These are phyloP conservation scores for Tigriopus japonicus DNA, from an alignment of 1,140 invertebrate genomes.

Conservation along the genomic window DNA sequence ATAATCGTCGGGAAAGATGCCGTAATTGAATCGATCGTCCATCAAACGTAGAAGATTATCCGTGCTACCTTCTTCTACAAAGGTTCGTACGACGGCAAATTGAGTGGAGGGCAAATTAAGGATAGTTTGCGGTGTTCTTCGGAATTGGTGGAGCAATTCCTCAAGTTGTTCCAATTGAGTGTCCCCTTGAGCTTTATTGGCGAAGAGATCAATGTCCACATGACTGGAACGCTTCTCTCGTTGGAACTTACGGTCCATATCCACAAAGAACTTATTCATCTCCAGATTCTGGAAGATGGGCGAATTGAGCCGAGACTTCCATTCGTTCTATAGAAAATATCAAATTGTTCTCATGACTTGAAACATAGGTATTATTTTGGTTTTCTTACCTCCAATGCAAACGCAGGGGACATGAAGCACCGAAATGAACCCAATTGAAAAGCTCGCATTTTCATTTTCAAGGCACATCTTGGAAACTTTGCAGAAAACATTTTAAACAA, in stretches of 20 bases:
- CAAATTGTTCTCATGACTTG: background rate
- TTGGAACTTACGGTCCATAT: conserved; percentile 20
- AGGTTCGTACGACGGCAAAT: conserved; percentile 51
- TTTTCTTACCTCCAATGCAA: too few relatives aligned
- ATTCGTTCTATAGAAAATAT: background rate
- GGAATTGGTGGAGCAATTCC: conserved; percentile 43
- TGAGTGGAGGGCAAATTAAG: conserved; percentile 53
- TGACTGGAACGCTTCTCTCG: conserved; percentile 18
- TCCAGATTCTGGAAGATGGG: conserved; percentile 16
- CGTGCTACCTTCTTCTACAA: conserved; percentile 35
- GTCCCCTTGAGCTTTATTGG: conserved; percentile 15
- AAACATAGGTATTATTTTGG: too few relatives aligned
- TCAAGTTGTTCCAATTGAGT: conserved; percentile 40
- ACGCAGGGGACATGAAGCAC: too few relatives aligned
- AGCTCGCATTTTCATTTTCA: too few relatives aligned
- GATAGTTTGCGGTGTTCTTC: conserved; percentile 42
- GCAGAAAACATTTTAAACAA: too few relatives aligned
- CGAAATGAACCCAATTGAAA: too few relatives aligned
- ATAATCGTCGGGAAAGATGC: conserved; percentile 65
- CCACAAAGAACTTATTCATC: conserved; percentile 19
- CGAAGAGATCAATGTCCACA: conserved; percentile 22
- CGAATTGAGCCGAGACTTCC: conserved; percentile 13
- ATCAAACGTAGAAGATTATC: conserved; percentile 49
- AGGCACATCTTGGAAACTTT: too few relatives aligned
- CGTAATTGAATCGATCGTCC: conserved; percentile 62